Conservation (phyloP, 2,888 invertebrate species). For the Tenthredo livida region DNA sequence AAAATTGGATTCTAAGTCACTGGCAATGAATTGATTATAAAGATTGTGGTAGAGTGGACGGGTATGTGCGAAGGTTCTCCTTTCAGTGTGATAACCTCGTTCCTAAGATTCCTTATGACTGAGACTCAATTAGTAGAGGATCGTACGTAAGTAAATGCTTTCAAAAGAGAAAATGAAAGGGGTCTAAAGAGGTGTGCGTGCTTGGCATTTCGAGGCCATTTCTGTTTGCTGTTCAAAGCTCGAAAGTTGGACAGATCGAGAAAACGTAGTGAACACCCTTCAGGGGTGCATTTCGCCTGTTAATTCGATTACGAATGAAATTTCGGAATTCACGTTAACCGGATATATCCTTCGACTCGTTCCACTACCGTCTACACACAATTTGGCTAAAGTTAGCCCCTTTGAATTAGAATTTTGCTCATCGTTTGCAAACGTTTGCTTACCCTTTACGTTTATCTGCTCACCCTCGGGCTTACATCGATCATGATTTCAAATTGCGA, state of each 20-base stretch:
- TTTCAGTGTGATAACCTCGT: not conserved
- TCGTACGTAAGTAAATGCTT: conserved; percentile 11
- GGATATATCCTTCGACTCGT: not conserved
- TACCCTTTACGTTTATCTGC: conserved; percentile 3
- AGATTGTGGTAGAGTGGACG: not conserved
- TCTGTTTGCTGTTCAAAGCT: conserved; percentile 7
- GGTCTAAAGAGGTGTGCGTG: not conserved
- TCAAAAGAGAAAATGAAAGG: conserved; percentile 16
- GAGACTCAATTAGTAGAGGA: conserved; percentile 6
- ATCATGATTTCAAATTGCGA: conserved; percentile 24
- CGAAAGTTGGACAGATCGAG: not conserved
- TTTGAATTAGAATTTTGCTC: conserved; percentile 8
- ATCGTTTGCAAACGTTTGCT: conserved; percentile 5
- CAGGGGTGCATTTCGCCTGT: not conserved
- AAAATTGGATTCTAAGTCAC: not conserved
- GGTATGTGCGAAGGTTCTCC: not conserved
- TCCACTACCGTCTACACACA: conserved; percentile 10
- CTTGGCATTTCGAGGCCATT: not conserved
- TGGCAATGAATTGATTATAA: not conserved
- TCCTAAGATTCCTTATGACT: conserved; percentile 1
- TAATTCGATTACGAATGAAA: conserved; percentile 24
- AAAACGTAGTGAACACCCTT: not conserved
- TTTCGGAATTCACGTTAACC: not conserved
- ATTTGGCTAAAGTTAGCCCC: not conserved
- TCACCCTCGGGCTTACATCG: conserved; percentile 6